phyloP scores from a whole-genome alignment of 2,888 invertebrate genomes.

The Sacculina carcini region DNA sequence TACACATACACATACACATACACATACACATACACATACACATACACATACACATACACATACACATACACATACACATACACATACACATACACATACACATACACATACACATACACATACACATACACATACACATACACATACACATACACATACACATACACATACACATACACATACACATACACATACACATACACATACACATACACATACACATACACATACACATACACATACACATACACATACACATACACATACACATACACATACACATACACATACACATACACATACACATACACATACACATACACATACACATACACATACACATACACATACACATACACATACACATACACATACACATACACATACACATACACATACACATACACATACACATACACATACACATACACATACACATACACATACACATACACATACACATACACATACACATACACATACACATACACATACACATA shows the following conservation, averaged over 20 bases:
- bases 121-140: neutral
- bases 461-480: too few relatives aligned
- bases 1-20: neutral
- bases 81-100: neutral
- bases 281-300: neutral
- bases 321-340: neutral
- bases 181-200: neutral
- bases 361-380: neutral
- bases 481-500: too few relatives aligned
- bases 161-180: neutral
- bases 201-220: neutral
- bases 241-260: neutral
- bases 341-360: neutral
- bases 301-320: neutral
- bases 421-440: too few relatives aligned
- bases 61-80: neutral
- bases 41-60: neutral
- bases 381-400: neutral
- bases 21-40: neutral
- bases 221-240: neutral
- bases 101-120: neutral
- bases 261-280: neutral
- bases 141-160: neutral
- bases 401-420: neutral
- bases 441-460: too few relatives aligned